A percentile compares a stretch with the other conserved stretches of the same genome.
Evolutionary conservation across 1,140 invertebrate genomes (phyloP).

Genomic region (Pollicipes pollicipes): DNA sequence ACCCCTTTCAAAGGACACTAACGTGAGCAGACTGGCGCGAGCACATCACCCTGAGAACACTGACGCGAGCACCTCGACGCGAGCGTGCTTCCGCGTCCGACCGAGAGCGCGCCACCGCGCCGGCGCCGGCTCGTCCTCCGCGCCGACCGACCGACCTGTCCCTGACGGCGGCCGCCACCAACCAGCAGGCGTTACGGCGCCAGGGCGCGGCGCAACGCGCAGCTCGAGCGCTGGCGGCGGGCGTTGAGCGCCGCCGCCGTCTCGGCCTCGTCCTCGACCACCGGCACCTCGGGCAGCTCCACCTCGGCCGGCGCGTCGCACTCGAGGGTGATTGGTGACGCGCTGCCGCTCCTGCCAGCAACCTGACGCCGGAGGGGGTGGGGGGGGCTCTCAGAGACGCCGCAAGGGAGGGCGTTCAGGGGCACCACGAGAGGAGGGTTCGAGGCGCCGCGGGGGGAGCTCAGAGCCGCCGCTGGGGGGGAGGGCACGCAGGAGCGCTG

Average conservation of each 20-base stretch:
- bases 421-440: not conserved
- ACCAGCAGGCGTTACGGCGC: not conserved
- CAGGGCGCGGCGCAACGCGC: not conserved
- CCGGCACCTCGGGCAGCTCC: not conserved
- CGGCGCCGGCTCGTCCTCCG: too few relatives aligned
- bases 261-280: not conserved
- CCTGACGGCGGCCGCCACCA: not conserved
- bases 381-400: too few relatives aligned
- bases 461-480: too few relatives aligned
- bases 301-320: not conserved
- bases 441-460: too few relatives aligned
- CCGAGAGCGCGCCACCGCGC: too few relatives aligned
- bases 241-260: not conserved
- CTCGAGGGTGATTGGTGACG: not conserved
- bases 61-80: too few relatives aligned
- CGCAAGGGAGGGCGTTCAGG: too few relatives aligned
- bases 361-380: too few relatives aligned
- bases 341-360: not conserved
- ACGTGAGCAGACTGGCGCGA: too few relatives aligned
- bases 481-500: not conserved
- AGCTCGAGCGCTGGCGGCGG: not conserved
- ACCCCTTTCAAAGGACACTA: too few relatives aligned
- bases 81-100: too few relatives aligned
- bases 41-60: too few relatives aligned
- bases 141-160: not conserved